phyloP scores from a whole-genome alignment of 2,113 vertebrate species.

The Colossoma macropomum region DNA sequence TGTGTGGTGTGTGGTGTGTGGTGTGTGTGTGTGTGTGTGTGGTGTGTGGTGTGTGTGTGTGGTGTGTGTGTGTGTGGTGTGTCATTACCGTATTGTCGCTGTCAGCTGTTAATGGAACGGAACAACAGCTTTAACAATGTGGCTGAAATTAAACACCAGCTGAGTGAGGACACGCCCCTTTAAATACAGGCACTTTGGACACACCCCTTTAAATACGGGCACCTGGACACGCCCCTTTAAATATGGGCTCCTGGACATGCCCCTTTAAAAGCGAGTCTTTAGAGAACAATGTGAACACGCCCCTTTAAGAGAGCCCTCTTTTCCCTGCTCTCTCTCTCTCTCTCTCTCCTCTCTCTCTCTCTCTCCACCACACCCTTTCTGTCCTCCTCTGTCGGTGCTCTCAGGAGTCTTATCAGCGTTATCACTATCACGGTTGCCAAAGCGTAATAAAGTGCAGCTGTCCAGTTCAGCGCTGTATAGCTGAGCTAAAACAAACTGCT shows the following conservation, averaged over 20 bases:
- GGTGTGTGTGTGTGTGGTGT: neutral
- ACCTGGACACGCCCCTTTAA: neutral
- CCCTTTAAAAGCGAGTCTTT: neutral
- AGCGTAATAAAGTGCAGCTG: too few species aligned
- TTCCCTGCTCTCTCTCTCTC: neutral
- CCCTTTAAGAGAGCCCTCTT: neutral
- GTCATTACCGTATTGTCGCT: neutral
- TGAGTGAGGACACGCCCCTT: neutral
- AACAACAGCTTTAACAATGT: conserved; percentile 12
- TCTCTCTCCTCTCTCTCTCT: neutral
- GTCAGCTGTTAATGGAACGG: conserved; percentile 9
- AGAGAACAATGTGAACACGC: neutral
- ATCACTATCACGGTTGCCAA: too few species aligned
- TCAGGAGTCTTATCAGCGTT: too few species aligned
- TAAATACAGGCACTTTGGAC: neutral
- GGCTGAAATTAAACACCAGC: conserved; percentile 26
- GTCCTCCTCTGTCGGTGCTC: too few species aligned
- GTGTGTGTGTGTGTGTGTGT: neutral
- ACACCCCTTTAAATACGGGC: neutral
- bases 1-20: neutral
- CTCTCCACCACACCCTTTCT: neutral
- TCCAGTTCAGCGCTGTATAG: too few species aligned
- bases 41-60: neutral
- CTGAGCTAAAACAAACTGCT: too few species aligned
- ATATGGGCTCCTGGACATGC: neutral